These are phyloP conservation scores for Pangasius krempfi DNA, from an alignment of 2,797 vertebrate genomes.

Conservation along the genomic window DNA sequence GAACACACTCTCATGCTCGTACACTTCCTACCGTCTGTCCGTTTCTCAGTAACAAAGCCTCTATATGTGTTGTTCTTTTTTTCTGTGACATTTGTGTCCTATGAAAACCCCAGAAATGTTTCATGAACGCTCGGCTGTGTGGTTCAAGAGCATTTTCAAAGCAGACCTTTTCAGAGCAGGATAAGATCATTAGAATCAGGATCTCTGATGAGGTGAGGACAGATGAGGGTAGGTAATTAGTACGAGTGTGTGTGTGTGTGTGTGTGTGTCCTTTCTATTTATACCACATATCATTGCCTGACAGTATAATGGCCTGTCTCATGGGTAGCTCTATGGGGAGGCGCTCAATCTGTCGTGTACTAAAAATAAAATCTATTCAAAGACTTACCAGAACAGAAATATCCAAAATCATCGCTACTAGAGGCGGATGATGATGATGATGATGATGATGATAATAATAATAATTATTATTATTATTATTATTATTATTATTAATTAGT, in stretches of 20 bases:
- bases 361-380: constrained; percentile 19
- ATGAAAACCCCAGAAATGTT: constrained; percentile 11
- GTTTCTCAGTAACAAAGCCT: constrained; percentile 17
- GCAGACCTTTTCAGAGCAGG: constrained; percentile 2
- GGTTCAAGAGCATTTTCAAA: background rate
- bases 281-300: constrained; percentile 42
- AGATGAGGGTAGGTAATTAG: background rate
- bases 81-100: background rate
- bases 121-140: background rate
- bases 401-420: background rate
- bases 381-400: background rate
- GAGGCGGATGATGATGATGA: background rate
- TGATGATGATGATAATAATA: background rate
- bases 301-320: constrained; percentile 63
- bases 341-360: constrained; percentile 43
- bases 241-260: background rate
- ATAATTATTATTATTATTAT: too few species aligned
- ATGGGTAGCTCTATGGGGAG: constrained; percentile 40
- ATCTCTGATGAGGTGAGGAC: background rate
- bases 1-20: constrained; percentile 15
- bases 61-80: background rate
- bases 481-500: too few species aligned
- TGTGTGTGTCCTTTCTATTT: background rate
- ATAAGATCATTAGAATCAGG: background rate
- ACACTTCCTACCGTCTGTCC: constrained; percentile 33